phyloP scores from a whole-genome alignment of 2,113 vertebrate species.

The Herpailurus yagouaroundi region DNA sequence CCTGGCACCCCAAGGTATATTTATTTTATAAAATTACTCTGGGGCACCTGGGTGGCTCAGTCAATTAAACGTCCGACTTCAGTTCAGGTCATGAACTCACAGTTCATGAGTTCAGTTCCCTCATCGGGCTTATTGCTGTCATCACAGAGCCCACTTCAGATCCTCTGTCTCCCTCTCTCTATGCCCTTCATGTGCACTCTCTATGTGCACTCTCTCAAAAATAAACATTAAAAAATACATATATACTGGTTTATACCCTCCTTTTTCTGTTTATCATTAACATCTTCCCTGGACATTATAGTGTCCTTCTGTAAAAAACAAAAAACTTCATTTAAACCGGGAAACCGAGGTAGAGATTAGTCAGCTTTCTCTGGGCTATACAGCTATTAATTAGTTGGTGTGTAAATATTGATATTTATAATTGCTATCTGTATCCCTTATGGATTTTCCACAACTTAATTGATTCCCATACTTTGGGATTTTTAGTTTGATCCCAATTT shows the following conservation, averaged over 20 bases:
- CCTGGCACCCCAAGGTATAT: no score
- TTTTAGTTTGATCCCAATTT: slow-evolving; percentile 8
- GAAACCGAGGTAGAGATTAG: neutral
- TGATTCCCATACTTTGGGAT: neutral
- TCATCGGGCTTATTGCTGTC: no score
- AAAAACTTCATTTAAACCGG: neutral
- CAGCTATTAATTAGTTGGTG: neutral
- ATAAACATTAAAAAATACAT: neutral
- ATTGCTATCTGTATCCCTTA: neutral
- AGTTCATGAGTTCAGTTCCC: no score
- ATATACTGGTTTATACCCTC: neutral
- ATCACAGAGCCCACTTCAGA: no score
- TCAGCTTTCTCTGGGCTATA: neutral
- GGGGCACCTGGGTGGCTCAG: no score
- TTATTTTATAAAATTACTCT: no score
- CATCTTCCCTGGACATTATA: neutral
- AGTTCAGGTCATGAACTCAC: no score
- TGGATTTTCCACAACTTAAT: neutral
- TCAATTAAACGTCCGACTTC: no score
- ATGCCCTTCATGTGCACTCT: no score
- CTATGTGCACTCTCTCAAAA: no score
- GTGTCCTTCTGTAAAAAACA: neutral
- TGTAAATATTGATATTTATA: slow-evolving; percentile 20
- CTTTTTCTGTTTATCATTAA: neutral
- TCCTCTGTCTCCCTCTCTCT: no score